A percentile compares a stretch with the other conserved stretches of the same genome.
phyloP scores from a whole-genome alignment of 1,140 invertebrate species.

The Drosophila leontia region DNA sequence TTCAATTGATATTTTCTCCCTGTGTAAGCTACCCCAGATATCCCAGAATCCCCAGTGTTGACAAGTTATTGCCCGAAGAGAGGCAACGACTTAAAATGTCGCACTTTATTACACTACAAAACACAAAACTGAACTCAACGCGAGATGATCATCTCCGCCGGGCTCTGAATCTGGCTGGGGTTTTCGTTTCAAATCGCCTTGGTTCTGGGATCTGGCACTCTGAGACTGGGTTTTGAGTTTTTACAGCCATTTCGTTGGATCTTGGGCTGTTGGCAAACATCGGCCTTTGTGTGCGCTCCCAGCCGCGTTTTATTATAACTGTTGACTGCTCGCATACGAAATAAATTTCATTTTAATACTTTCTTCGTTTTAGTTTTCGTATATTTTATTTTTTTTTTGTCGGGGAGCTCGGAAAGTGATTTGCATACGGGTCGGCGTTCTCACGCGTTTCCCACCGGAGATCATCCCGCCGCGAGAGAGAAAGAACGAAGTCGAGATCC shows the following conservation, averaged over 20 bases:
- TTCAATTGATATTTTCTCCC: not conserved
- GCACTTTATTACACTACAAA: conserved; percentile 83
- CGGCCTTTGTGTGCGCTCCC: conserved; percentile 77
- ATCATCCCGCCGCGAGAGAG: conserved; percentile 55
- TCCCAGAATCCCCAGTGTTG: conserved; percentile 66
- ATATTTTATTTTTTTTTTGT: conserved; percentile 64
- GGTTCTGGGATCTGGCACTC: conserved; percentile 36
- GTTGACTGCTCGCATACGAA: conserved; percentile 75
- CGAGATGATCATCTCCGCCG: conserved; percentile 44
- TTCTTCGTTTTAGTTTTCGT: conserved; percentile 82
- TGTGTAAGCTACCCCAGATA: conserved; percentile 29
- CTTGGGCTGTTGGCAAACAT: conserved; percentile 74
- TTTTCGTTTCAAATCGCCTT: not conserved
- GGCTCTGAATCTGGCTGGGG: conserved; percentile 1
- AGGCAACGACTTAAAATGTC: conserved; percentile 79
- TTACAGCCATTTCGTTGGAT: conserved; percentile 65
- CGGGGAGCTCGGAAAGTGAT: conserved; percentile 64
- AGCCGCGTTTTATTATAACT: conserved; percentile 82
- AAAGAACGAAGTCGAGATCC: conserved; percentile 6
- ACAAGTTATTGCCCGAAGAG: conserved; percentile 80
- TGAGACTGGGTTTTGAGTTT: conserved; percentile 51
- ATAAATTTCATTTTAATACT: conserved; percentile 83
- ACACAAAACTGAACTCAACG: conserved; percentile 74
- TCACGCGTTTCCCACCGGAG: conserved; percentile 74
- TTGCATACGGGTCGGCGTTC: conserved; percentile 71